These are phyloP conservation scores for Melangyna quadrimaculata DNA, from an alignment of 2,888 invertebrate species.

Conservation along the genomic window DNA sequence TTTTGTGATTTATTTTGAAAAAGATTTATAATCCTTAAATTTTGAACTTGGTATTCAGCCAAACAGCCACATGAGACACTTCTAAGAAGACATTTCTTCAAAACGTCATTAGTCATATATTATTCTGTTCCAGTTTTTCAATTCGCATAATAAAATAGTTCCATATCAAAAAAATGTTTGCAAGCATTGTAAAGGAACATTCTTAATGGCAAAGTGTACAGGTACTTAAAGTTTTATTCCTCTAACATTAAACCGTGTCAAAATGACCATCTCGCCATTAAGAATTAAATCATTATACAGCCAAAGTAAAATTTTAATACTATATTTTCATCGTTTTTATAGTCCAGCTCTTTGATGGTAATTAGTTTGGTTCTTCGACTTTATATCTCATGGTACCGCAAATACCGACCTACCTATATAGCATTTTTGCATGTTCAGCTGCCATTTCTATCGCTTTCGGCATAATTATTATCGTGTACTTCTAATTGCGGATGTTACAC, in stretches of 20 bases:
- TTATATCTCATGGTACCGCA: not conserved
- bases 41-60: too few relatives aligned
- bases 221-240: not conserved
- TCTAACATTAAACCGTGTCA: not conserved
- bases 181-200: not conserved
- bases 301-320: conserved; percentile 4
- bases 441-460: conserved; percentile 40
- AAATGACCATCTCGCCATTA: not conserved
- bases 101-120: too few relatives aligned
- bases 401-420: not conserved
- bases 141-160: not conserved
- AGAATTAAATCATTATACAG: not conserved
- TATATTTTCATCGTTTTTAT: conserved; percentile 5
- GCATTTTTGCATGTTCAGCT: conserved; percentile 47
- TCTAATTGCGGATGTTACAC: conserved; percentile 69
- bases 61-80: too few relatives aligned
- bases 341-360: conserved; percentile 9
- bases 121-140: not conserved
- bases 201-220: not conserved
- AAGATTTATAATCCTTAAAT: too few relatives aligned
- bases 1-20: too few relatives aligned
- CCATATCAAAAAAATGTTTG: not conserved
- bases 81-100: too few relatives aligned
- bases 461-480: conserved; percentile 61
- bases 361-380: conserved; percentile 17